Evolutionary conservation across 2,113 vertebrate species (phyloP), one percentile per base, ranked within the genome.

Genomic region (Menidia beryllina): DNA sequence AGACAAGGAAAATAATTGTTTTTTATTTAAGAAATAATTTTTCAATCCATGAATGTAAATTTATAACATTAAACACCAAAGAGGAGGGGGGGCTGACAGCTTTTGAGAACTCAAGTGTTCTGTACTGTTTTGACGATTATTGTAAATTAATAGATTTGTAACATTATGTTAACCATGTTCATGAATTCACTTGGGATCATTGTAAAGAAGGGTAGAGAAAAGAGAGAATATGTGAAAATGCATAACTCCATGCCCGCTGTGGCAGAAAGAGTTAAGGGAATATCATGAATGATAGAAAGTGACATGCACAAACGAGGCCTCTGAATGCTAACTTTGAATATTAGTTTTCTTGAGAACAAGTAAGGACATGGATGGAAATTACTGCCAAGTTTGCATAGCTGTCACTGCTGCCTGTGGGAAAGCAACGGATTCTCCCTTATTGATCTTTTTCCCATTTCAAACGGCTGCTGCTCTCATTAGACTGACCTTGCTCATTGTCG

Each of bases 351-450:
- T 54, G 64, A 70, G 51, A 59, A 59, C 27, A 26, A 48, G 43
- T 1, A 7, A 41, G 30, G 65, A 55, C 55, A 41, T 52, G 24
- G 64, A 19, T 50, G 65, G 70, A 51, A 72, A 49, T 1, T 49
- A 26, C 56, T 73, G 78, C 59, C 12, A 56, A 38, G 69, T 84
- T 79, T 85, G 63, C 81, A 69, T 49, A 85, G 51, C 72, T 79
- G 67, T 74, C 82, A 45, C 57, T 0, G 9, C 67, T 79, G 68
- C 43, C 54, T 45, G 50, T 85, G 49, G 58, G 74, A 81, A 73
- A 62, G 64, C 27, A 56, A 47, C 25, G 39, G 48, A 76, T 75
- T 39, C 43, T 11, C 43, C 49, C 56, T 75, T 72, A 79, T 81
- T 80, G 84, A 84, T 87, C 58, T 80, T 56, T 69, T 47, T 34